Evolutionary conservation across 2,797 vertebrate species (phyloP).

Genomic region (Falco columbarius): DNA sequence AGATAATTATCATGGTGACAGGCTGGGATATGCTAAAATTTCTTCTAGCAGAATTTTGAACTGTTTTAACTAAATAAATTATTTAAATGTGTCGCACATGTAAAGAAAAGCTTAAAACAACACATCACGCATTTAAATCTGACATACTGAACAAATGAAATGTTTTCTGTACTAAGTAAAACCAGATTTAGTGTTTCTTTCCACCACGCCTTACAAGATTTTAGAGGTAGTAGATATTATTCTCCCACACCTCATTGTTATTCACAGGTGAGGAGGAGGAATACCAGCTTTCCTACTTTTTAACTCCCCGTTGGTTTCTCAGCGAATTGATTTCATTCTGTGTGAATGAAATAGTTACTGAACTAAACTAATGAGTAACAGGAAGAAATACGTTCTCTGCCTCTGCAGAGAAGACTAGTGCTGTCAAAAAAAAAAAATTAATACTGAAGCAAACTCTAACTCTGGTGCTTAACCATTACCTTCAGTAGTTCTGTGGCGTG

Average conservation of each 20-base stretch:
- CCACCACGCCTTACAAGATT: background rate
- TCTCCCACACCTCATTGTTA: slow-evolving; percentile 50
- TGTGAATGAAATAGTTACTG: slow-evolving; percentile 43
- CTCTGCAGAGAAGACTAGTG: background rate
- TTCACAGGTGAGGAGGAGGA: slow-evolving; percentile 11
- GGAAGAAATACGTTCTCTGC: slow-evolving; percentile 13
- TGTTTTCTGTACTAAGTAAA: background rate
- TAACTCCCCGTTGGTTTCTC: slow-evolving; percentile 19
- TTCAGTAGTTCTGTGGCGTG: background rate
- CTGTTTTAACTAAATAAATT: background rate
- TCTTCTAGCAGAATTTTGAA: background rate
- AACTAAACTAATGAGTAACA: slow-evolving; percentile 2
- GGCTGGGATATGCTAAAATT: background rate
- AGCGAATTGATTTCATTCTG: slow-evolving; percentile 16
- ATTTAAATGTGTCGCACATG: background rate
- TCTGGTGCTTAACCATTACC: background rate
- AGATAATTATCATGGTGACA: background rate
- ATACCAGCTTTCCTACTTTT: slow-evolving; percentile 41
- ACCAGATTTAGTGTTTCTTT: background rate
- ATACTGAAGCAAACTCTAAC: background rate
- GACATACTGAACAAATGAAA: background rate
- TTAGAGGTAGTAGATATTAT: background rate
- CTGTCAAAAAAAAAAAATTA: background rate
- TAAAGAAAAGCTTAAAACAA: background rate
- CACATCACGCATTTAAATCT: background rate